Evolutionary conservation across 2,113 vertebrate species (phyloP), one percentile per base, ranked within the genome.

Genomic region (Clupea harengus): DNA sequence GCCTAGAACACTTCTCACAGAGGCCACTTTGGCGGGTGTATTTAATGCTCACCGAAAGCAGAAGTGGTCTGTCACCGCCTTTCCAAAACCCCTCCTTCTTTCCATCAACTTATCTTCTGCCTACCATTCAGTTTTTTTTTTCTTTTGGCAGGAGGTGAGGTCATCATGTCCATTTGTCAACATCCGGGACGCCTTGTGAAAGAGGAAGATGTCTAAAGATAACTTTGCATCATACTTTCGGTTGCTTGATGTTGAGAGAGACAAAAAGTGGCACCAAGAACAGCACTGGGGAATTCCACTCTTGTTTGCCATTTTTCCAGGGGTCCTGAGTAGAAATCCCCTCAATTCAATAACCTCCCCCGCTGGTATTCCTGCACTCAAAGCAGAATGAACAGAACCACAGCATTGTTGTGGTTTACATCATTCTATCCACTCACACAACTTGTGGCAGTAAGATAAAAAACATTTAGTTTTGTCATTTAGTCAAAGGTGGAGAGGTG

Each of bases 181-280:
- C 72, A 13, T 44, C 28, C 28, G 32, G 32, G 28, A 60, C 3
- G 54, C 20, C 20, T 15, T 78, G 72, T 1, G 13, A 39, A 78
- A 78, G 28, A 32, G 72, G 72, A 78, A 78, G 72, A 78, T 32
- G 28, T 78, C 32, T 78, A 78, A 72, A 78, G 11, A 78, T 78
- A 78, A 39, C 25, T 11, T 44, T 32, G 15, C 15, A n/a, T 25
- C 60, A 44, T 39, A 15, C 28, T 78, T 39, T 78, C 67, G 10
- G n/a, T 67, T 4, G 22, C 25, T 67, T 25, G 64, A 67, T 4
- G 28, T 13, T 13, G 28, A 17, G 2, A 39, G 10, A 32, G 72
- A 39, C 39, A 2, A 39, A 1, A 1, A 2, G 11, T 15, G 28
- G 11, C 11, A 11, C 64, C 11, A 67, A 28, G 64, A 25, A 8